Conservation (phyloP, 1,140 invertebrate species). For the Camponotus floridanus region DNA sequence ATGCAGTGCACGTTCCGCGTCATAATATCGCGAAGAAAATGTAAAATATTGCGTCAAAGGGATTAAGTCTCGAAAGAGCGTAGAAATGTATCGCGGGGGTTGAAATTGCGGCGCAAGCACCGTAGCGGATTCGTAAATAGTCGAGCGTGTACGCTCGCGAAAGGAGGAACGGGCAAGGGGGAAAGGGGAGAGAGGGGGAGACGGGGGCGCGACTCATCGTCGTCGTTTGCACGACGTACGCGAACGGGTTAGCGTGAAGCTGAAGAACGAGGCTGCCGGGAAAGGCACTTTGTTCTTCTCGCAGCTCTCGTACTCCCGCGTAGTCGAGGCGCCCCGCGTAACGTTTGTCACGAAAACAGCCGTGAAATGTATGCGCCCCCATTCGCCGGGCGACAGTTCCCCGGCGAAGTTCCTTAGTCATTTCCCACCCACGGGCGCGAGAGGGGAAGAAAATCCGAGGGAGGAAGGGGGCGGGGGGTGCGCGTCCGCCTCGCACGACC, state of each 20-base stretch:
- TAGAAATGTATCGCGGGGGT: not conserved
- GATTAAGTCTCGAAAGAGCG: not conserved
- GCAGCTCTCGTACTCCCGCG: conserved; percentile 68
- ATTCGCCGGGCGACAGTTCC: conserved; percentile 50
- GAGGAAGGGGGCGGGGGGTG: not conserved
- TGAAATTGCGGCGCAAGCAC: conserved; percentile 52
- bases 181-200: not conserved
- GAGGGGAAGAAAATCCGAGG: not conserved
- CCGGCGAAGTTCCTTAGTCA: conserved; percentile 67
- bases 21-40: not conserved
- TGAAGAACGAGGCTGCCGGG: conserved; percentile 48
- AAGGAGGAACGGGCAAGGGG: not conserved
- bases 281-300: conserved; percentile 72
- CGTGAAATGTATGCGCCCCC: conserved; percentile 75
- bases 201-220: conserved; percentile 32
- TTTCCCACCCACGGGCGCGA: conserved; percentile 32
- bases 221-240: conserved; percentile 19
- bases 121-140: conserved; percentile 54
- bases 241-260: conserved; percentile 49
- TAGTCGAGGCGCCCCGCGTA: conserved; percentile 71
- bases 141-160: not conserved
- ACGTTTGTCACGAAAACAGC: conserved; percentile 77
- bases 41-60: not conserved
- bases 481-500: not conserved
- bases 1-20: not conserved